A percentile compares a stretch with the other conserved stretches of the same genome.
These are phyloP conservation scores for Grantiella picta DNA, from an alignment of 2,113 vertebrate genomes.

Conservation along the genomic window DNA sequence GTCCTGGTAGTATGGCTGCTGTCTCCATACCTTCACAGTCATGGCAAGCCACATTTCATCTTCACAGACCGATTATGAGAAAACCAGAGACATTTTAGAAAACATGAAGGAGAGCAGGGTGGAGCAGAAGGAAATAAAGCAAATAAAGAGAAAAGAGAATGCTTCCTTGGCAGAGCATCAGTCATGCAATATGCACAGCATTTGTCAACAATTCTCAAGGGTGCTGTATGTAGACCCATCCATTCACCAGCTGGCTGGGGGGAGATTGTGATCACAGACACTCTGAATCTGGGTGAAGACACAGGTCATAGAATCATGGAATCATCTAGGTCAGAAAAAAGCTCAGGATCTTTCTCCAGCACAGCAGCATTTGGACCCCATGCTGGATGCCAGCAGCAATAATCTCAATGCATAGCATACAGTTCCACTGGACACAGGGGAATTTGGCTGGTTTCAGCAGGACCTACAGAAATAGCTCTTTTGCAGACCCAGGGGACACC, in stretches of 20 bases:
- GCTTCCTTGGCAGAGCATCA: not conserved
- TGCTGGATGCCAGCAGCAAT: not conserved
- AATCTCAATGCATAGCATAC: not conserved
- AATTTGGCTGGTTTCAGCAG: not conserved
- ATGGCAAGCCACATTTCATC: not conserved
- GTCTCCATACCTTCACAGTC: not conserved
- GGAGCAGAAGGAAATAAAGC: not conserved
- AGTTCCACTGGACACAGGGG: not conserved
- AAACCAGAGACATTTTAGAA: not conserved
- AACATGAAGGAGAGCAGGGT: not conserved
- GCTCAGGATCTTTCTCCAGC: not conserved
- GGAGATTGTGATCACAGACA: not conserved
- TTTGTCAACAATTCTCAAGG: not conserved
- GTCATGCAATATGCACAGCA: not conserved
- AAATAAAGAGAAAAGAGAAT: not conserved
- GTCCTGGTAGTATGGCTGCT: not conserved
- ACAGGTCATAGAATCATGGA: not conserved
- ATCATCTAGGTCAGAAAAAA: not conserved
- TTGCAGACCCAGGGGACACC: not conserved
- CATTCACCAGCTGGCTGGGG: not conserved
- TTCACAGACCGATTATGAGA: not conserved
- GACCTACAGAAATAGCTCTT: not conserved
- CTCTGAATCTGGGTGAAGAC: not conserved
- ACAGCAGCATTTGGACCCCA: not conserved
- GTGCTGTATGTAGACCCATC: not conserved